Base-by-base conservation (phyloP, 2,888 invertebrate species). In the Thumatha senex region DNA sequence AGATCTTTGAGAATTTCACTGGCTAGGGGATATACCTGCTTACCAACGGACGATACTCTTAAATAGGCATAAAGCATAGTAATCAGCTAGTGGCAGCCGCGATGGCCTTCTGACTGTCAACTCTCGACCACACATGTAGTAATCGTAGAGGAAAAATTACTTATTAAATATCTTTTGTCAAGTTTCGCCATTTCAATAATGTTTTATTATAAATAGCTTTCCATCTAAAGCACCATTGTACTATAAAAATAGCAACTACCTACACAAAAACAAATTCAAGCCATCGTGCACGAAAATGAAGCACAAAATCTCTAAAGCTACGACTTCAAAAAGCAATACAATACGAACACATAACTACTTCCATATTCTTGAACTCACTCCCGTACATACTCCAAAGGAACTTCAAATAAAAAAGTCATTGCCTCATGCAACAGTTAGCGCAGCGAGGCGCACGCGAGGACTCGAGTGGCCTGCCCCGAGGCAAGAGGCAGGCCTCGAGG, bases 371-470 rank as follows among this genome's bases (percentile, higher is more conserved):
- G 35, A 52, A 33, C 47, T 45, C 38, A 48, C 48, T 13, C 44
- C 38, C 35, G 46, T 40, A 46, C 51, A 47, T 47, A 52, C 52
- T 52, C 44, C 29, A 40, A 53, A 53, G n/a, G 45, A 57, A 54
- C 65, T 65, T 65, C 65, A 61, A 58, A 66, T 62, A 66, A 68
- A 68, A 24, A 68, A 62, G 53, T 57, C 41, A 54, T 55, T 57
- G 53, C 55, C 59, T 68, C 61, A 45, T 68, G 70, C 70, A 70
- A 70, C 72, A 70, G 70, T 71, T 70, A 72, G 61, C 58, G 61
- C 56, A 60, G 57, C 56, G 48, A 51, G 51, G 46, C 54, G 54
- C 56, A 58, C 67, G 48, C 55, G 51, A 56, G 56, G 51, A 54
- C 53, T 63, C 51, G 55, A 70, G 72, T 71, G 69, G 66, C 57